A percentile compares a stretch with the other conserved stretches of the same genome.
Evolutionary conservation across 2,113 vertebrate genomes (phyloP).

Genomic region (Prietella phreatophila): DNA sequence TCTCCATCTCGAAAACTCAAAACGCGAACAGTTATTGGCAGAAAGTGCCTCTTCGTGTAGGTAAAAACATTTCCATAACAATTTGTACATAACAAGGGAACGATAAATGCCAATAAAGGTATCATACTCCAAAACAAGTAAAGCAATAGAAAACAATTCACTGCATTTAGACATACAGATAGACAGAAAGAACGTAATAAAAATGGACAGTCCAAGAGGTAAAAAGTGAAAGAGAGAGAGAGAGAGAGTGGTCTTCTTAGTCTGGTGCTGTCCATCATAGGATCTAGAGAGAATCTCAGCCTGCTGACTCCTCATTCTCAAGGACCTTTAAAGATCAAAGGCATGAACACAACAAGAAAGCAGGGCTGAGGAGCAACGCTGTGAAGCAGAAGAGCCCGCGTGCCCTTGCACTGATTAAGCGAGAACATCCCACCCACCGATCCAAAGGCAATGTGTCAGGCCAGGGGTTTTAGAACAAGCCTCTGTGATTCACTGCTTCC

Average conservation of each 20-base stretch:
- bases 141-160: conserved; percentile 56
- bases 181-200: background rate
- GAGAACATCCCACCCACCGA: conserved; percentile 65
- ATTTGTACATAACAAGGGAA: conserved; percentile 37
- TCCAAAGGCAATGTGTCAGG: conserved; percentile 63
- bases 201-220: background rate
- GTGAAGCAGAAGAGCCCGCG: conserved; percentile 67
- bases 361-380: conserved; percentile 60
- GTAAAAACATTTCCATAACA: conserved; percentile 30
- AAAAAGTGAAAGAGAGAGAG: background rate
- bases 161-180: background rate
- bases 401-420: conserved; percentile 70
- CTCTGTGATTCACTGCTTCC: conserved; percentile 63
- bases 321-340: conserved; percentile 80
- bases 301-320: conserved; percentile 72
- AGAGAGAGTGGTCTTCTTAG: conserved; percentile 53
- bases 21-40: conserved; percentile 44
- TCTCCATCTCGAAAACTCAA: conserved; percentile 30
- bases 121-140: conserved; percentile 55
- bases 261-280: conserved; percentile 71
- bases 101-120: conserved; percentile 53
- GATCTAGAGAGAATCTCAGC: conserved; percentile 71
- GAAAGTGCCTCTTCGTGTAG: conserved; percentile 37
- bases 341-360: conserved; percentile 70
- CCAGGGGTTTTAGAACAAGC: conserved; percentile 65